Base-by-base conservation (phyloP, 53 echinoderm and acorn worm genomes). In the Mesocentrotus franciscanus region DNA sequence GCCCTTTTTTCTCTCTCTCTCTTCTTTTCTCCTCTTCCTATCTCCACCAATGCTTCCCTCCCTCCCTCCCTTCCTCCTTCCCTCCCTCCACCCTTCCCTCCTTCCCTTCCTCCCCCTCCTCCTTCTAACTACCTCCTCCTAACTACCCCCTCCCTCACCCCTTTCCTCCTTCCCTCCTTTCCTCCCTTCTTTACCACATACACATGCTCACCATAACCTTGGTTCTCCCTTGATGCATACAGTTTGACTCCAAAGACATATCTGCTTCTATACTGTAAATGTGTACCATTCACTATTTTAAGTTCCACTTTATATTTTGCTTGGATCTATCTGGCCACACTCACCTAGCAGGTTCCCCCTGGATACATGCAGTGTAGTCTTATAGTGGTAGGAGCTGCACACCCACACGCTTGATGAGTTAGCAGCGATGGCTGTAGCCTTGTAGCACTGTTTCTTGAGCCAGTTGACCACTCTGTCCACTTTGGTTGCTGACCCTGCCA, bases 341-440 rank as follows among this genome's bases (percentile, higher is more conserved):
- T 92, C 95, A 98, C 99, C 99, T 0, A 99, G 95, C 12, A 99
- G 95, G 68, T 99, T 99, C 56, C 97, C 99, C 85, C 96, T 97
- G 64, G 98, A 99, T 15, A 98, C 96, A 74, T 98, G 97, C 85
- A 98, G 95, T 42, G 99, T 97, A 62, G 97, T 98, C 96, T 96
- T 97, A 90, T 95, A 97, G 89, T 98, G 98, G 68, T 95, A 96
- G 39, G 97, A 96, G 62, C 97, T 97, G 90, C 97, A 97, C 58
- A 99, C 99, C 99, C 99, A 99, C 24, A 99, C 97, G 55, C 96
- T 96, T 11, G 96, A 34, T 24, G 95, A 85, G 71, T 95, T 98
- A 59, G 99, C 99, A 27, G 97, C 97, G 20, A 99, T 95, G 59
- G 96, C 96, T 60, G 97, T 96, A 49, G 99, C 97, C 71, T 96